Evolutionary conservation across 2,797 vertebrate genomes (phyloP), one percentile per base, ranked within the genome.

Genomic region (Loriculus beryllinus): DNA sequence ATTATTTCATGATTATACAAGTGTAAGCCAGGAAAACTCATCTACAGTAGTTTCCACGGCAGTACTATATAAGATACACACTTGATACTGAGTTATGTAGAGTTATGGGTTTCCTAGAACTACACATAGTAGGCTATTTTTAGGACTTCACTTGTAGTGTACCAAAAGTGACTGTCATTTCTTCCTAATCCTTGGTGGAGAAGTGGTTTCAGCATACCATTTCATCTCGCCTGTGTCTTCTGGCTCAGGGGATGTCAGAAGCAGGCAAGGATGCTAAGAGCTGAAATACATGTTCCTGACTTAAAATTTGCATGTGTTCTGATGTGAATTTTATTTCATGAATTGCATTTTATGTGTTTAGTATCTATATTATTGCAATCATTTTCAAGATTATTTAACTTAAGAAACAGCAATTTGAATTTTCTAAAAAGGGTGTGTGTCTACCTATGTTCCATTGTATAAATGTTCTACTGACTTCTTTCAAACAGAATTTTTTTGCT

Each of bases 41-140:
- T 10, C 26, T 69, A 21, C 21, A 39, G 6, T 31, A 42, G 4
- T 28, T 64, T 48, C 20, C 7, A 5, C 5, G 57, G 28, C 31
- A 48, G 22, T 28, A 8, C 18, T 23, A 19, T 16, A 14, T 15
- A 65, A 26, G 5, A 17, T 25, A 16, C 4, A 2, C 0, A 0
- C 43, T 56, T 35, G 9, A 51, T 51, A 19, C 2, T 82, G 52
- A 57, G 64, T 67, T 72, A 29, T 37, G 31, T 35, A 70, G 57
- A 51, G 26, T 37, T 28, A 5, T 7, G 20, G 15, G 6, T 64
- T 80, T 70, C 28, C 56, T 64, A 68, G 31, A 15, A n/a, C 31
- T 28, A 56, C 19, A 20, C 3, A 23, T 4, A 26, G 5, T 28
- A 43, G 9, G 11, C 49, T 48, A 59, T 56, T 78, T 56, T 64